These are phyloP conservation scores for Hemithea aestivaria DNA, from an alignment of 2,888 invertebrate species.

Conservation along the genomic window DNA sequence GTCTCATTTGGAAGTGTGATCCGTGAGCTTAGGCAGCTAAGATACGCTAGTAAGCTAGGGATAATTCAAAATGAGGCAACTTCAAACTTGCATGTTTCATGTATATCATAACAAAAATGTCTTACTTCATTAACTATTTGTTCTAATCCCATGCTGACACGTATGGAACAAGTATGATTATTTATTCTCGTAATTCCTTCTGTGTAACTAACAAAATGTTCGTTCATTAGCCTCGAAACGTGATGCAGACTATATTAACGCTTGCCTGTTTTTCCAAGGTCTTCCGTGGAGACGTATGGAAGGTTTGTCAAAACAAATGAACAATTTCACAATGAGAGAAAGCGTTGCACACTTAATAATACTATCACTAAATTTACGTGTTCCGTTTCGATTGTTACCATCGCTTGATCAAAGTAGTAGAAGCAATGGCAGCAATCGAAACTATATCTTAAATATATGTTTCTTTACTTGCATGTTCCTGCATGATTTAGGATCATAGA, in stretches of 20 bases:
- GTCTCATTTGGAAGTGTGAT: slow-evolving; percentile 22
- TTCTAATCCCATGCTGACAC: slow-evolving; percentile 8
- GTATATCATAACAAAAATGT: too few species aligned
- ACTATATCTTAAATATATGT: slow-evolving; percentile 48
- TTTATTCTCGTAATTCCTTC: slow-evolving; percentile 20
- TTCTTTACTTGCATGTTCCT: slow-evolving; percentile 76
- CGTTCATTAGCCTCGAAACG: slow-evolving; percentile 60
- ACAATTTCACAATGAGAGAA: slow-evolving; percentile 65
- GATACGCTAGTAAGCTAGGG: slow-evolving; percentile 2
- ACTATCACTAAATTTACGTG: slow-evolving; percentile 46
- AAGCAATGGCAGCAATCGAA: slow-evolving; percentile 60
- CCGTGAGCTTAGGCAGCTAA: background rate
- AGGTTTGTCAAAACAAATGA: slow-evolving; percentile 78
- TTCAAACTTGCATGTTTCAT: slow-evolving; percentile 6
- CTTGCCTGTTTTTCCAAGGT: slow-evolving; percentile 78
- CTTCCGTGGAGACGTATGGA: slow-evolving; percentile 83
- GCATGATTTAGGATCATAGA: slow-evolving; percentile 76
- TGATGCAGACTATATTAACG: slow-evolving; percentile 67
- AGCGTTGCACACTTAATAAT: slow-evolving; percentile 63
- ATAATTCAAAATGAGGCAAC: slow-evolving; percentile 8
- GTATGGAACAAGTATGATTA: slow-evolving; percentile 23
- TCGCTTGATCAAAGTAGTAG: slow-evolving; percentile 34
- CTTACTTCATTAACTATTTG: background rate
- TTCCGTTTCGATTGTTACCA: slow-evolving; percentile 57
- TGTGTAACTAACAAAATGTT: slow-evolving; percentile 43